Base-by-base conservation (phyloP, 2,797 vertebrate genomes). In the Spea hammondii region DNA sequence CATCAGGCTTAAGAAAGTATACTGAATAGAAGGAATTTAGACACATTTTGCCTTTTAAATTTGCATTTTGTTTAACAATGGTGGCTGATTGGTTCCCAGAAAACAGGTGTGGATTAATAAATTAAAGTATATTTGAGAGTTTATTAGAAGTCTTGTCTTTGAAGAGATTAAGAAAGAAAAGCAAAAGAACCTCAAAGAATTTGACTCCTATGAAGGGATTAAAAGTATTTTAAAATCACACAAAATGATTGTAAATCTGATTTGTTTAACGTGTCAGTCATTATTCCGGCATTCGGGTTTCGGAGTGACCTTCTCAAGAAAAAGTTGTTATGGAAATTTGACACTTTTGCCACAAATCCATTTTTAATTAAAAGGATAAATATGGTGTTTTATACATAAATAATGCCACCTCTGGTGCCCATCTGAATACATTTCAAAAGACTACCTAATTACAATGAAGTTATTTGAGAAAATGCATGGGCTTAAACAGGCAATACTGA, bases 291-390 rank as follows among this genome's bases (percentile, higher is more conserved):
- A 51, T 50, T 57, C 67, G 50, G 62, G 51, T 71, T 13, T 13
- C 6, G 45, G 44, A 14, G 70, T 53, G 73, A 67, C 47, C 62
- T 57, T 55, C 57, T 64, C 44, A 17, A 48, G 51, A 72, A 47
- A 51, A 32, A 68, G 65, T 70, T 79, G 64, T 51, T 55, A 62
- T 12, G n/a, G 57, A 69, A 64, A 73, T 66, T 5, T 70, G 72
- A 79, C 70, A 79, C 78, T 68, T 68, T 46, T 69, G 55, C 72
- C 60, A 54, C 73, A 74, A 79, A 79, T 79, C 78, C 72, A 53
- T 46, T 70, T 79, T 79, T 79, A 79, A 79, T 79, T 69, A 79
- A 79, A 65, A 47, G 66, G 17, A 44, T 51, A 54, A 69, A 70
- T 69, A 59, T 59, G 14, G 54, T 9, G 46, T 79, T 79, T 53